phyloP scores from a whole-genome alignment of 2,888 invertebrate species.

The Drosophila glabriapex region DNA sequence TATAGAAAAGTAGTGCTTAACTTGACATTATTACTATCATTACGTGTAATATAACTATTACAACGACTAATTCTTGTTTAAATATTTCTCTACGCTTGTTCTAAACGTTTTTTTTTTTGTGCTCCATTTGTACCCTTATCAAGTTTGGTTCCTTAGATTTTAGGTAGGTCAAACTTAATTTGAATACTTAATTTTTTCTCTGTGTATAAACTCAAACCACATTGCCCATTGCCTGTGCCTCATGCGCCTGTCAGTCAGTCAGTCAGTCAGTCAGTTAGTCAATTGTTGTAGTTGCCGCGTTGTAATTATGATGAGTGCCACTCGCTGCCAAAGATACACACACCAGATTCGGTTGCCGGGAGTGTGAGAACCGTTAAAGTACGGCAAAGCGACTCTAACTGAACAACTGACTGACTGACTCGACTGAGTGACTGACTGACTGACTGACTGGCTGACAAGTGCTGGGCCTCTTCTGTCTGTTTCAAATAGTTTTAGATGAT shows the following conservation, averaged over 20 bases:
- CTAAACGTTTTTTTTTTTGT: neutral
- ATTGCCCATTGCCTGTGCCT: slow-evolving; percentile 26
- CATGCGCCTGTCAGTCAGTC: slow-evolving; percentile 62
- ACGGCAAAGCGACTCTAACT: slow-evolving; percentile 69
- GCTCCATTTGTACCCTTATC: neutral
- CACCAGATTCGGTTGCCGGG: slow-evolving; percentile 67
- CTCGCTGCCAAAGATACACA: slow-evolving; percentile 78
- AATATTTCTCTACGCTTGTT: neutral
- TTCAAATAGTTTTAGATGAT: slow-evolving; percentile 71
- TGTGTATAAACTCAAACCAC: slow-evolving; percentile 27
- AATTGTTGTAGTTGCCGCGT: slow-evolving; percentile 42
- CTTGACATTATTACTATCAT: neutral
- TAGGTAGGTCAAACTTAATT: neutral
- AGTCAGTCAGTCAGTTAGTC: slow-evolving; percentile 39
- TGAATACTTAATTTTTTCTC: neutral
- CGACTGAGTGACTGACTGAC: slow-evolving; percentile 19
- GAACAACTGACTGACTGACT: slow-evolving; percentile 37
- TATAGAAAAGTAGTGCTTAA: neutral
- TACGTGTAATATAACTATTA: neutral
- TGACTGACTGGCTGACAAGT: slow-evolving; percentile 49
- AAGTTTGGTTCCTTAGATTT: neutral
- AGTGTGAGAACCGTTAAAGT: slow-evolving; percentile 81
- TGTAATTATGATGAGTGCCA: slow-evolving; percentile 80
- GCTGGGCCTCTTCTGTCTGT: slow-evolving; percentile 42
- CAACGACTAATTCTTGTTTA: neutral